phyloP scores from a whole-genome alignment of 2,797 vertebrate species.

The Lepus townsendii region DNA sequence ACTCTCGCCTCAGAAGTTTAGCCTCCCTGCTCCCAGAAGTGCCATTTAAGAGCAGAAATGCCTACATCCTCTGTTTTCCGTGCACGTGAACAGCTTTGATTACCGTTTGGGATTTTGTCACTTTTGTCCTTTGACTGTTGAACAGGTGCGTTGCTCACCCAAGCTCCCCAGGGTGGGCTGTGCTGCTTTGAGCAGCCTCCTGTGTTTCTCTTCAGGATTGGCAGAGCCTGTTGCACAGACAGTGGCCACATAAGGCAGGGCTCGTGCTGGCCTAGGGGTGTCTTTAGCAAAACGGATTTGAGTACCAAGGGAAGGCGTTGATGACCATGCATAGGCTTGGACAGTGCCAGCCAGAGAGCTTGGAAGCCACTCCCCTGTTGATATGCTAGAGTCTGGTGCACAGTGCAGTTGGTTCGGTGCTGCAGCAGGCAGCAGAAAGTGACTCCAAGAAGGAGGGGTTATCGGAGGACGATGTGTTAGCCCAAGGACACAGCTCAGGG shows the following conservation, averaged over 20 bases:
- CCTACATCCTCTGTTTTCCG: neutral
- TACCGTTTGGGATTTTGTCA: neutral
- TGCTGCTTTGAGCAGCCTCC: neutral
- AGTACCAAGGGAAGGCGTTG: neutral
- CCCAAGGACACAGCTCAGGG: neutral
- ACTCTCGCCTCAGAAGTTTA: neutral
- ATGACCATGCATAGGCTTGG: conserved; percentile 19
- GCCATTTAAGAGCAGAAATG: neutral
- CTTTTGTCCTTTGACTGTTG: neutral
- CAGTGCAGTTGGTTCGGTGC: neutral
- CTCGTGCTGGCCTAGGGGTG: neutral
- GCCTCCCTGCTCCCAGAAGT: neutral
- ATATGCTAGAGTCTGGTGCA: neutral
- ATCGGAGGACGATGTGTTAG: neutral
- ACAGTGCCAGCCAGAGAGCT: neutral
- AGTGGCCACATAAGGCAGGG: neutral
- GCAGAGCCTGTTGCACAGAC: neutral
- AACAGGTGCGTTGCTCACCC: neutral
- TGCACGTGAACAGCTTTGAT: neutral
- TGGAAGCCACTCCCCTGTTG: neutral
- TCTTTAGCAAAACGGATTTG: too few species aligned
- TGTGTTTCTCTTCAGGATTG: neutral
- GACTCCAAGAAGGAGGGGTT: conserved; percentile 5
- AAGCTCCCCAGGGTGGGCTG: neutral
- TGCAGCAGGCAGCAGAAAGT: neutral